These are phyloP conservation scores for Climacteris rufus DNA, from an alignment of 2,113 vertebrate genomes.

Conservation along the genomic window DNA sequence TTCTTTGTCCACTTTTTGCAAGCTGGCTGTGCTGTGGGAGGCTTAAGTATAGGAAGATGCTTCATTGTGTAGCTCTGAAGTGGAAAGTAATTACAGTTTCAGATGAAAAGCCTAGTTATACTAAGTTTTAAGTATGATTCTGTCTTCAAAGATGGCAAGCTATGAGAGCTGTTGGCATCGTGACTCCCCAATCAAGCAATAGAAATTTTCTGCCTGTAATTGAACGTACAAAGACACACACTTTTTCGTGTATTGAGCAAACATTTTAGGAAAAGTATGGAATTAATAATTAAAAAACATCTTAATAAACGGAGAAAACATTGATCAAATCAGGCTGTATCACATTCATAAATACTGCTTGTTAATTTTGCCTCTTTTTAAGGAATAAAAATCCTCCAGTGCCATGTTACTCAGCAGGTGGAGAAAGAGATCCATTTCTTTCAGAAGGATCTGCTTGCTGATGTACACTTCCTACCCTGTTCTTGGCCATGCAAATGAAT, in stretches of 20 bases:
- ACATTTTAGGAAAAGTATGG: conserved; percentile 8
- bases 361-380: neutral
- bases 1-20: conserved; percentile 28
- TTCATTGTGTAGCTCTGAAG: conserved; percentile 56
- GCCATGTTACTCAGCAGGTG: neutral
- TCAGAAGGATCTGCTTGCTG: neutral
- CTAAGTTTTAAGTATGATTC: conserved; percentile 52
- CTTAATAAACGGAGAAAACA: conserved; percentile 49
- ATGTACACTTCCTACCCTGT: neutral
- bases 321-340: conserved; percentile 10
- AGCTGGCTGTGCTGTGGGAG: neutral
- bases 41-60: conserved; percentile 27
- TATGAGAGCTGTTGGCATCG: conserved; percentile 8
- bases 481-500: neutral
- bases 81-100: conserved; percentile 59
- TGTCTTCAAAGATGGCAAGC: conserved; percentile 38
- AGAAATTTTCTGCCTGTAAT: conserved; percentile 22
- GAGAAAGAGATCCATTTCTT: neutral
- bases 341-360: neutral
- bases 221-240: neutral
- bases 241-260: conserved; percentile 3
- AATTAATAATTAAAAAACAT: neutral
- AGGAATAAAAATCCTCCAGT: neutral
- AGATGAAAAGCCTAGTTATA: conserved; percentile 52
- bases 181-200: conserved; percentile 33